Base-by-base conservation (phyloP, 2,888 invertebrate genomes). In the Andrena praecox region DNA sequence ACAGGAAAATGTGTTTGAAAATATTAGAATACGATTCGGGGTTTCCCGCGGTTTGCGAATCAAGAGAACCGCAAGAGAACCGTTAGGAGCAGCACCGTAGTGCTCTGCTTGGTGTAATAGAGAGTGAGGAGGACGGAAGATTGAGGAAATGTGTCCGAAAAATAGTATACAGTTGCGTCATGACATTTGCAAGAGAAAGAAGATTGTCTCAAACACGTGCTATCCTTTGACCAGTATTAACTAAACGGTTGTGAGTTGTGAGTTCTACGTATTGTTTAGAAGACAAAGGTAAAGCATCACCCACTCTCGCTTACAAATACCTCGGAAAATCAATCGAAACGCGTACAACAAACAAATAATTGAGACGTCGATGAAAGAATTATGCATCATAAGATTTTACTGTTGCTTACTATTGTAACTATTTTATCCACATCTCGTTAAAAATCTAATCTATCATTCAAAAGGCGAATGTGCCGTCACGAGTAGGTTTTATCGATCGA, bases 201-300 rank as follows among this genome's bases (percentile, higher is more conserved):
- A 50, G 31, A 12, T 77, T 31, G 12, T 42, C 42, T 35, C 12
- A n/a, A 27, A 24, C 31, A 10, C 24, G 24, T 48, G 29, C 2
- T 6, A 24, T 48, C 10, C 31, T 20, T 77, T 24, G n/a, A 50
- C 4, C 35, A 12, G 6, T 29, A 56, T 54, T 62, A 50, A 52
- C 35, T 7, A 68, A 68, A 10, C 24, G 27, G 20, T 62, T 54
- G 69, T 80, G 24, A 56, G 20, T 62, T 54, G 69, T 80, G 24
- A 56, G 33, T 27, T 66, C 60, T 42, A 4, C 4, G 31, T n/a
- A 59, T 82, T 82, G 67, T 81, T 74, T 60, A 66, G 33, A 70
- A 64, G 66, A 52, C 10, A 50, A 42, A 73, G 80, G 80, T 81
- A 69, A 80, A 12, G 4, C 0, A 68, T 35, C 8, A 8, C 24